These are phyloP conservation scores for Whitmania pigra DNA, from an alignment of 1,140 invertebrate genomes.

Conservation along the genomic window DNA sequence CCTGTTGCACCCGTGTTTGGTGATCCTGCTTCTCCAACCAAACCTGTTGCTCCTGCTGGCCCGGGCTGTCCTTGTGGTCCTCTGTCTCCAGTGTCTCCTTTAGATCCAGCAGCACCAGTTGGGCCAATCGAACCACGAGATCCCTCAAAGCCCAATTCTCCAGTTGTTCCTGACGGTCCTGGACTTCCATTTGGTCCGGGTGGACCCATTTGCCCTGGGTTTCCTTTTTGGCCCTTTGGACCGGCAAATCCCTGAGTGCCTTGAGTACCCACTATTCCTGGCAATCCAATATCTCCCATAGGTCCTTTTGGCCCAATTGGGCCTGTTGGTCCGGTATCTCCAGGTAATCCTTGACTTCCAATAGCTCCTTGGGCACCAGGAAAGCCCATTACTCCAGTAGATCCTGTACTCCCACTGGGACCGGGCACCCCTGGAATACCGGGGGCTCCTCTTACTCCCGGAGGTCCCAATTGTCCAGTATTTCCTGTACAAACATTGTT, in stretches of 20 bases:
- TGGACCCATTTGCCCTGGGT: conserved; percentile 16
- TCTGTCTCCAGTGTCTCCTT: conserved; percentile 3
- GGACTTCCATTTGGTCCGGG: conserved; percentile 1
- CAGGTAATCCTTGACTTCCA: conserved; percentile 11
- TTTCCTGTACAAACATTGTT: neutral
- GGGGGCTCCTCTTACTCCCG: conserved; percentile 13
- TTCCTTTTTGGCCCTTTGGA: conserved; percentile 42
- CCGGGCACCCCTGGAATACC: conserved; percentile 13
- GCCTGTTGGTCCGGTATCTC: conserved; percentile 12
- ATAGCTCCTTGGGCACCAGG: conserved; percentile 1
- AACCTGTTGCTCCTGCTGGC: neutral
- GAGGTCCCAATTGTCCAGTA: conserved; percentile 17
- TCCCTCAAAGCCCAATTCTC: neutral
- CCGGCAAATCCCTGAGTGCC: conserved; percentile 4
- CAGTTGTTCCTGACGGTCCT: conserved; percentile 6
- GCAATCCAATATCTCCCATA: conserved; percentile 7
- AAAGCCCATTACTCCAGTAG: neutral
- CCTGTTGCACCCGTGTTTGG: conserved; percentile 8
- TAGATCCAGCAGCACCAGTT: conserved; percentile 2
- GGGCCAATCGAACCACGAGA: conserved; percentile 10
- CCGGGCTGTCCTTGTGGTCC: conserved; percentile 13
- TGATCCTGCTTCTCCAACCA: neutral
- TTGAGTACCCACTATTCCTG: conserved; percentile 1
- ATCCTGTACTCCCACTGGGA: neutral
- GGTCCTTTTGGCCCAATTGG: conserved; percentile 9